Percentiles rank a stretch among this genome's conserved stretches.
phyloP scores from a whole-genome alignment of 2,113 vertebrate genomes.

The Rhinopomastus cyanomelas region DNA sequence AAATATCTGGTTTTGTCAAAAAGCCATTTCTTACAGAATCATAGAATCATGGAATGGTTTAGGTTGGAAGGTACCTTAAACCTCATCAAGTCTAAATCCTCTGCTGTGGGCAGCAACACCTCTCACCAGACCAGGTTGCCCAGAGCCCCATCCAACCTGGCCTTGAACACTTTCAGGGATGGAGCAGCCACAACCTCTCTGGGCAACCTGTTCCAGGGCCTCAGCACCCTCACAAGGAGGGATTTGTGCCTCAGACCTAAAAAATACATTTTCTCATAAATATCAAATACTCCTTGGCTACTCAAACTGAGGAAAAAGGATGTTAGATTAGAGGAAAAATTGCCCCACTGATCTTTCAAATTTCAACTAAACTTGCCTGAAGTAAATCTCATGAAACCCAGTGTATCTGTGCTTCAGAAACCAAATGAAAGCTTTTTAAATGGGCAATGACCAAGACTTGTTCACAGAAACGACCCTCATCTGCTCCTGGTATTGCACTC shows the following conservation, averaged over 20 bases:
- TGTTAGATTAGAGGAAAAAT: not conserved
- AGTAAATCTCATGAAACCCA: not conserved
- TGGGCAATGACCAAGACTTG: not conserved
- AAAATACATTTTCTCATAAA: not conserved
- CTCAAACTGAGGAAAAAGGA: not conserved
- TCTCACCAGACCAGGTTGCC: too few species aligned
- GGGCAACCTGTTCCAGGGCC: too few species aligned
- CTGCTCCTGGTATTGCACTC: slow-evolving; percentile 14
- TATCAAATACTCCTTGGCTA: not conserved
- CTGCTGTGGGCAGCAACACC: too few species aligned
- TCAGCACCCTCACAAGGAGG: too few species aligned
- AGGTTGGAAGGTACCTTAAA: too few species aligned
- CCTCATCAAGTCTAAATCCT: too few species aligned
- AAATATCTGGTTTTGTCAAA: not conserved
- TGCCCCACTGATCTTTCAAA: not conserved
- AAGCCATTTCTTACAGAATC: not conserved
- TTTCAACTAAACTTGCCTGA: not conserved
- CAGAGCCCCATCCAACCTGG: too few species aligned
- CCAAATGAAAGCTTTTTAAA: not conserved
- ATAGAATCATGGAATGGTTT: too few species aligned
- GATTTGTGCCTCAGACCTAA: not conserved
- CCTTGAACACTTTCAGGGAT: too few species aligned
- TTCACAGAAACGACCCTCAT: not conserved
- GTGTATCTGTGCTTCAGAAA: not conserved
- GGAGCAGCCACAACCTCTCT: too few species aligned